These are phyloP conservation scores for Peromyscus eremicus DNA, from an alignment of 2,797 vertebrate genomes.

Conservation along the genomic window DNA sequence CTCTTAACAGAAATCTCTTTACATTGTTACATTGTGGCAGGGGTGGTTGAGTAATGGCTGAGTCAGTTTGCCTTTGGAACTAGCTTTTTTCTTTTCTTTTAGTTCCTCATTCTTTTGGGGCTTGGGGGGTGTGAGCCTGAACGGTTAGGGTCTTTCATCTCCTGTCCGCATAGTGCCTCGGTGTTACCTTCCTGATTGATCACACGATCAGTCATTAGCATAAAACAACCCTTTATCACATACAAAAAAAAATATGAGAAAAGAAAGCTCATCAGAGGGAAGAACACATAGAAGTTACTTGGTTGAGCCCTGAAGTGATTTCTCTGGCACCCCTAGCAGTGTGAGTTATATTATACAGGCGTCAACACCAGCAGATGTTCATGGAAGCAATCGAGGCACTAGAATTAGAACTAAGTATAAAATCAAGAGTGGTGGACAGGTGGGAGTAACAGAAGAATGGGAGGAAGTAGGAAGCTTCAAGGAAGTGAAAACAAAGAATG, in stretches of 20 bases:
- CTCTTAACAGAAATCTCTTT: too few species aligned
- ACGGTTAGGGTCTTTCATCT: too few species aligned
- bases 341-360: background rate
- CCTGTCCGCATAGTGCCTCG: background rate
- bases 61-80: too few species aligned
- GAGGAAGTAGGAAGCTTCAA: background rate
- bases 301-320: background rate
- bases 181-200: background rate
- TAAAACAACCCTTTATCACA: background rate
- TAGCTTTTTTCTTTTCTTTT: too few species aligned
- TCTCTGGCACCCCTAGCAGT: background rate
- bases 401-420: slow-evolving; percentile 30
- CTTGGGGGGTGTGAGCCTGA: too few species aligned
- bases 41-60: too few species aligned
- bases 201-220: background rate
- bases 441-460: background rate
- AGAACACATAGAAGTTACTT: background rate
- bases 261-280: background rate
- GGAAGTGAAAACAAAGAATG: background rate
- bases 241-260: background rate
- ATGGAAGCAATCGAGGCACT: background rate
- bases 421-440: background rate
- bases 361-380: background rate
- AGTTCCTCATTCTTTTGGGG: too few species aligned
- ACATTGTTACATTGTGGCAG: too few species aligned